Percentiles rank a stretch among this genome's conserved stretches.
phyloP scores from a whole-genome alignment of 2,888 invertebrate genomes.

The Melinopterus prodromus region DNA sequence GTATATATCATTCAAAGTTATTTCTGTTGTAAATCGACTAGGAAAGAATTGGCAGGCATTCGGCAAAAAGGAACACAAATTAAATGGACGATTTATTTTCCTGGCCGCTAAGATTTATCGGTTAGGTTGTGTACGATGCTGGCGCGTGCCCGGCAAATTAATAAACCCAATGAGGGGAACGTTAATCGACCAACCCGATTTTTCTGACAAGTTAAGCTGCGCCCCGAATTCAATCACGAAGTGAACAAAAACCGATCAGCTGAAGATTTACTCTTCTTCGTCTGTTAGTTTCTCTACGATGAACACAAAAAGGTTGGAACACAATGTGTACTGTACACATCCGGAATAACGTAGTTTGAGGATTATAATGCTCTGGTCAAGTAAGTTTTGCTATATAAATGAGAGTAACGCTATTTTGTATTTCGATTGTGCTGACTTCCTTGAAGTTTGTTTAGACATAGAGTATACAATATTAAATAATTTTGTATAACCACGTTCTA shows the following conservation, averaged over 20 bases:
- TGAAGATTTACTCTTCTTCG: background rate
- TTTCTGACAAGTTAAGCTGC: slow-evolving; percentile 4
- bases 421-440: background rate
- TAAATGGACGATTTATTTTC: background rate
- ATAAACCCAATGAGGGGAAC: background rate
- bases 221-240: background rate
- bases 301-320: background rate
- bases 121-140: background rate
- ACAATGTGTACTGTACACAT: background rate
- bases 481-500: background rate
- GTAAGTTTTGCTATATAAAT: background rate
- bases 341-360: background rate
- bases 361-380: background rate
- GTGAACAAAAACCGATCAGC: background rate
- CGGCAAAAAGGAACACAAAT: too few species aligned
- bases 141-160: background rate
- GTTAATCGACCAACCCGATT: background rate
- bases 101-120: background rate
- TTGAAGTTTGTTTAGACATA: background rate
- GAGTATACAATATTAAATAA: background rate
- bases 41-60: too few species aligned
- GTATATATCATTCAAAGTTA: too few species aligned
- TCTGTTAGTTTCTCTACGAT: background rate
- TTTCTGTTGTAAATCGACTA: too few species aligned
- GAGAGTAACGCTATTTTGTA: background rate